Conservation (phyloP, 2,113 vertebrate genomes). For the Ellobius talpinus region DNA sequence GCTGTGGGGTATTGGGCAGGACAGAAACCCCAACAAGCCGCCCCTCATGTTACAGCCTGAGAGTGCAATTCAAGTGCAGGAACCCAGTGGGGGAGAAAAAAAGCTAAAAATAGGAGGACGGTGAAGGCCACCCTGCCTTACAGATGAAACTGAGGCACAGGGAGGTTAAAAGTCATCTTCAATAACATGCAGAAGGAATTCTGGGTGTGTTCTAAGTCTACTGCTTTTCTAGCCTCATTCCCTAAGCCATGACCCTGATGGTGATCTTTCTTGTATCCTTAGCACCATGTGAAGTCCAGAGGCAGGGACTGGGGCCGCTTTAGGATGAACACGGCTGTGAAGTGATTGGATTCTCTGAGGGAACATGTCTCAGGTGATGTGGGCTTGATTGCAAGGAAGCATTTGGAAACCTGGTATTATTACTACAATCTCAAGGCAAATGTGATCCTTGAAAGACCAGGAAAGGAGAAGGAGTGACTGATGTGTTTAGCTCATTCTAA, state of each 20-base stretch:
- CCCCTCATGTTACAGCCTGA: no score
- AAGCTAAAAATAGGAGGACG: neutral
- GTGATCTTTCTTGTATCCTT: neutral
- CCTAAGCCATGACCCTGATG: rapidly evolving
- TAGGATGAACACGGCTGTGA: neutral
- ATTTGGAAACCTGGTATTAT: neutral
- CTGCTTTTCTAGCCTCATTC: neutral
- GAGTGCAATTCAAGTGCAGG: neutral
- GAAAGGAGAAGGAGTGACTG: neutral
- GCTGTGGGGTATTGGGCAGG: no score
- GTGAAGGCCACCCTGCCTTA: neutral
- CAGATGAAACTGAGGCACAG: neutral
- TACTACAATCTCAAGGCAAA: neutral
- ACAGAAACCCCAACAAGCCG: no score
- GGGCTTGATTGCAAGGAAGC: neutral
- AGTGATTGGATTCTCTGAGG: neutral
- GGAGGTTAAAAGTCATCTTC: neutral
- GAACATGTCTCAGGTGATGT: neutral
- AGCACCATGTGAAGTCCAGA: neutral
- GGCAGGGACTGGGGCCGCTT: neutral
- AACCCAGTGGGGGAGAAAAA: neutral
- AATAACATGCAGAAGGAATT: neutral
- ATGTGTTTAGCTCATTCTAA: neutral
- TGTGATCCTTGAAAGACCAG: neutral
- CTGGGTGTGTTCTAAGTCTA: neutral